phyloP scores from a whole-genome alignment of 1,140 invertebrate genomes.

The Drosophila tropicalis region DNA sequence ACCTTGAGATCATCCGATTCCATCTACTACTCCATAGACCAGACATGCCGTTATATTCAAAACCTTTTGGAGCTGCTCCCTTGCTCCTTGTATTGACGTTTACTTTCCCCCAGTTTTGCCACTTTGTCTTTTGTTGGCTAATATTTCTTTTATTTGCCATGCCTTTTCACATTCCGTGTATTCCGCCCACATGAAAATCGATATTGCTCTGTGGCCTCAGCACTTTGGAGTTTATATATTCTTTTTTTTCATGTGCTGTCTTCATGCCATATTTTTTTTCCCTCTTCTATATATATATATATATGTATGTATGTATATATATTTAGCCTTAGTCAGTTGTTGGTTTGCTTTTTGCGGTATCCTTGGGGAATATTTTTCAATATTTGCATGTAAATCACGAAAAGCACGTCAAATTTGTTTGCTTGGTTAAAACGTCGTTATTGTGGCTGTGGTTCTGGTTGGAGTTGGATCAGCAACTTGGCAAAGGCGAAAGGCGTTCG shows the following conservation, averaged over 20 bases:
- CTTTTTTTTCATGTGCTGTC: constrained; percentile 26
- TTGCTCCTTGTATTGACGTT: constrained; percentile 3
- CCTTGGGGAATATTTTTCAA: constrained; percentile 82
- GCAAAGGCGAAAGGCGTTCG: constrained; percentile 56
- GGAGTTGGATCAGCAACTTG: constrained; percentile 15
- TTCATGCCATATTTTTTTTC: constrained; percentile 28
- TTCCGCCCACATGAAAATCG: constrained; percentile 68
- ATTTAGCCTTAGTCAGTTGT: constrained; percentile 49
- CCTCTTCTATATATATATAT: constrained; percentile 1
- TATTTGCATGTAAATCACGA: constrained; percentile 83
- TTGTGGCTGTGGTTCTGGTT: constrained; percentile 60
- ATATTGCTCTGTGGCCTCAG: constrained; percentile 63
- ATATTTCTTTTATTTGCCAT: constrained; percentile 76
- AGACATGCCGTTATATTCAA: background rate
- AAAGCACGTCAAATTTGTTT: constrained; percentile 83
- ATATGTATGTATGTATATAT: constrained; percentile 31
- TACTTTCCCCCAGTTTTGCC: constrained; percentile 21
- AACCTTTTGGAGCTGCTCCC: background rate
- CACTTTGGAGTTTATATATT: constrained; percentile 41
- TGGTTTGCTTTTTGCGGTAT: constrained; percentile 75
- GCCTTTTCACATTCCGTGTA: constrained; percentile 49
- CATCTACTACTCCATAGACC: background rate
- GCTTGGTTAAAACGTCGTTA: constrained; percentile 80
- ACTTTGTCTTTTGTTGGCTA: constrained; percentile 79
- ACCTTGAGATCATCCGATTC: too few relatives aligned